These are phyloP conservation scores for Sardina pilchardus DNA, from an alignment of 2,113 vertebrate species.

Conservation along the genomic window DNA sequence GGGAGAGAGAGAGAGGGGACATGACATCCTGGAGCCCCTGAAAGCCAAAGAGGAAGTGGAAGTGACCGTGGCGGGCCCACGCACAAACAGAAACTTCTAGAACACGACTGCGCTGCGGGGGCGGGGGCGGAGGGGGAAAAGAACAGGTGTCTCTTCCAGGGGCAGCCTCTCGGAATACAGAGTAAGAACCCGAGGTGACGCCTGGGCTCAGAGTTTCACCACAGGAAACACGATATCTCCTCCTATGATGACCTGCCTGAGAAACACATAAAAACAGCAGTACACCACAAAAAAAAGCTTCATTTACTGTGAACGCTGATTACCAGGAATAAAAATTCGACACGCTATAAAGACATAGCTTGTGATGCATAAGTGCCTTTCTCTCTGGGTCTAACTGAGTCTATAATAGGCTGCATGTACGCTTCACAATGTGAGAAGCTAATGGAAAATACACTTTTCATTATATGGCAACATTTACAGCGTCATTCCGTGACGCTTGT, in stretches of 20 bases:
- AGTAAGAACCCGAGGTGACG: not conserved
- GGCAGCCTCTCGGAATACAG: not conserved
- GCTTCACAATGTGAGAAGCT: not conserved
- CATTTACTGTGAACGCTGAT: not conserved
- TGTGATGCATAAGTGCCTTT: not conserved
- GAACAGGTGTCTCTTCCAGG: slow-evolving; percentile 1
- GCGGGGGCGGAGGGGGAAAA: not conserved
- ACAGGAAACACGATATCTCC: not conserved
- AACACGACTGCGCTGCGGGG: not conserved
- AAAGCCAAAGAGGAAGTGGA: not conserved
- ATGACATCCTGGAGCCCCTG: slow-evolving; percentile 1
- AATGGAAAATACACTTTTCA: not conserved
- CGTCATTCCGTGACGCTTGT: not conserved
- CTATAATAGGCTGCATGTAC: not conserved
- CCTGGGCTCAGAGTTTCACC: not conserved
- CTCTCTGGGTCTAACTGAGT: not conserved
- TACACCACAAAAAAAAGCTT: not conserved
- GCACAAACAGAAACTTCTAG: not conserved
- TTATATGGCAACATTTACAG: not conserved
- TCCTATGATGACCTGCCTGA: not conserved
- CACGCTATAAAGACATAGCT: not conserved
- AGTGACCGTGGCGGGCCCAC: not conserved
- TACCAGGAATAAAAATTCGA: not conserved
- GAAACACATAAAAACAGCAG: not conserved
- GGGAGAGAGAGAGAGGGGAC: not conserved